Percentiles rank a stretch among this genome's conserved stretches.
These are phyloP conservation scores for Bombus superbus DNA, from an alignment of 1,140 invertebrate genomes.

Conservation along the genomic window DNA sequence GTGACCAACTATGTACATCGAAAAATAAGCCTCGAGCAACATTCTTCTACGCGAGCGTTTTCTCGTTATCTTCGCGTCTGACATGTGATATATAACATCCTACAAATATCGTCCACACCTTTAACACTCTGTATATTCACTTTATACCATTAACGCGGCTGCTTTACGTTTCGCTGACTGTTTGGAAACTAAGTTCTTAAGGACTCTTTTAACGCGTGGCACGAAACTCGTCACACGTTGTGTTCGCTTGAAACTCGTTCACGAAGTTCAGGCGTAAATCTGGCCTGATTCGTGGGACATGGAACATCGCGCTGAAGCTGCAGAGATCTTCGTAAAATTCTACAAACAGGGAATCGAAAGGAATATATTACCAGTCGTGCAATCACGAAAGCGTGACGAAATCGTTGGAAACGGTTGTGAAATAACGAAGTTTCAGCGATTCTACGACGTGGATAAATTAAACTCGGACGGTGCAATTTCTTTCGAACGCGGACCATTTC, in stretches of 20 bases:
- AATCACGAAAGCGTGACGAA: background rate
- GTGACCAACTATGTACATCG: too few species aligned
- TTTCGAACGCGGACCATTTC: background rate
- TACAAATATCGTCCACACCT: background rate
- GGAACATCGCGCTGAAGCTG: background rate
- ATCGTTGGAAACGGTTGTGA: background rate
- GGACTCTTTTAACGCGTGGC: background rate
- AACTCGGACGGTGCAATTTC: background rate
- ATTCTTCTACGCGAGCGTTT: too few species aligned
- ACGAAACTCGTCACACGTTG: background rate
- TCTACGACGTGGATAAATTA: background rate
- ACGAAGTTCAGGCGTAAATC: conserved; percentile 8
- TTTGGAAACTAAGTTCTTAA: too few species aligned
- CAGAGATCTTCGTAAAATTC: background rate
- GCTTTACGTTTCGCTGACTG: background rate
- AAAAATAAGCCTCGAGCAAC: too few species aligned
- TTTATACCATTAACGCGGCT: background rate
- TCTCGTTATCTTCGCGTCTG: background rate
- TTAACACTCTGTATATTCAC: background rate
- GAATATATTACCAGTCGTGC: background rate
- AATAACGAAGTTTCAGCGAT: background rate
- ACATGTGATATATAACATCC: background rate
- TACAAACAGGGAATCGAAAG: background rate
- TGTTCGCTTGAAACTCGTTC: background rate
- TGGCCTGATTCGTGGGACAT: background rate